A percentile compares a stretch with the other conserved stretches of the same genome.
phyloP scores from a whole-genome alignment of 2,113 vertebrate species.

The Abramis brama region DNA sequence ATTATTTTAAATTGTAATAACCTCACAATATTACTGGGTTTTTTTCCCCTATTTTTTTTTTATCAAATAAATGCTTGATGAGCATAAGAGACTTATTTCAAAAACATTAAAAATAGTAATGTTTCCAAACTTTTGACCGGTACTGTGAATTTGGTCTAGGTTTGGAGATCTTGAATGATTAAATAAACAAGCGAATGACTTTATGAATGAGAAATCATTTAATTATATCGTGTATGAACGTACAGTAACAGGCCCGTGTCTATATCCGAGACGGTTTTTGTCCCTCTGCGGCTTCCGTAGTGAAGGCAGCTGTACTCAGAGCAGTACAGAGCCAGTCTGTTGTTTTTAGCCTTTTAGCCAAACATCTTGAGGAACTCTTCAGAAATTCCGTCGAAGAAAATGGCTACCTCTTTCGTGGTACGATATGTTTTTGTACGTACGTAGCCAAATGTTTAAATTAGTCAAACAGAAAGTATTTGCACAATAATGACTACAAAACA shows the following conservation, averaged over 20 bases:
- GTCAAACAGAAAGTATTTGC: background rate
- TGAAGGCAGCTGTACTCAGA: too few species aligned
- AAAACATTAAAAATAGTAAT: too few species aligned
- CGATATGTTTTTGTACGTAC: background rate
- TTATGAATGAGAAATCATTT: background rate
- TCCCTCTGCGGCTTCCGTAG: conserved; percentile 34
- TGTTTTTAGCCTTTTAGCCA: conserved; percentile 53
- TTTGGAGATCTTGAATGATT: background rate
- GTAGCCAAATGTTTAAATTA: background rate
- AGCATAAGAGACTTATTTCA: too few species aligned
- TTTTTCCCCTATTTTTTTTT: too few species aligned
- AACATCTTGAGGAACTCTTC: background rate
- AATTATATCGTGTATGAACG: background rate
- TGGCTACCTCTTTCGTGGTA: conserved; percentile 38
- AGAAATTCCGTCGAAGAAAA: background rate
- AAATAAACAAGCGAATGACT: background rate
- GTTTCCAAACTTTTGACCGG: too few species aligned
- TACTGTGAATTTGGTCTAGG: background rate
- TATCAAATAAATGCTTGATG: background rate
- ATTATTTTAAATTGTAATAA: too few species aligned
- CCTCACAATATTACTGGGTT: too few species aligned
- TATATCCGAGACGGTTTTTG: background rate
- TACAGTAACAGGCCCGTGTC: background rate
- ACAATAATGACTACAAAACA: background rate
- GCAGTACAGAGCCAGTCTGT: conserved; percentile 21